Evolutionary conservation across 2,797 vertebrate species (phyloP), one percentile per base, ranked within the genome.

Genomic region (Eulemur albifrons): DNA sequence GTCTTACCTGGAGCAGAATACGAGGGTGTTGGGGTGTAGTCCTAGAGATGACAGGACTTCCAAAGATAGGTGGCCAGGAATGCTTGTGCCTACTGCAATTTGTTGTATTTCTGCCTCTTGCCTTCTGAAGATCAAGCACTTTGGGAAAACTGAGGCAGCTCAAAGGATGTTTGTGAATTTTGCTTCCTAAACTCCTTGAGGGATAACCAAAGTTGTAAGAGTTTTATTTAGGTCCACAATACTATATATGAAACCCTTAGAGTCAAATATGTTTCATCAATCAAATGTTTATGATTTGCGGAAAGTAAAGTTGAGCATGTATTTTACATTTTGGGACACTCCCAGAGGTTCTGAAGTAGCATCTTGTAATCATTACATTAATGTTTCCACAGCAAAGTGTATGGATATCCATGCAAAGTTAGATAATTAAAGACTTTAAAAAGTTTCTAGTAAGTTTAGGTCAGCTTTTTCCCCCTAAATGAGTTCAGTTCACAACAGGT

Each of bases 271-370:
- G 48, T 95, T 93, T 93, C 45, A 43, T 45, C 87, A 35, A 12
- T 69, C 54, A 85, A 94, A 70, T 93, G 59, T 45, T 81, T 84
- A 84, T 77, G 40, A 82, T 92, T 93, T 83, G 48, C 9, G 14
- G 17, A 77, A 87, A 61, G 30, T 84, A 89, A 89, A 93, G 63
- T 17, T 23, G 50, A 97, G 15, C 27, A 23, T 61, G 13, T 50
- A 79, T 85, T 92, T 95, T 84, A 45, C 80, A 87, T 93, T 93
- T 91, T 92, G 67, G 90, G 38, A 72, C 32, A 43, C 15, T 50
- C 20, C 38, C 43, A 61, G 52, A 32, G 25, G 15, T 0, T 52
- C 40, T 75, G 27, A 50, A 38, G 17, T 79, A 11, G 20, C 15
- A 88, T 4, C 32, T 69, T 79, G 17, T 59, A 87, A 73, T 76